phyloP scores from a whole-genome alignment of 2,888 invertebrate genomes.

The Helicoverpa assulta region DNA sequence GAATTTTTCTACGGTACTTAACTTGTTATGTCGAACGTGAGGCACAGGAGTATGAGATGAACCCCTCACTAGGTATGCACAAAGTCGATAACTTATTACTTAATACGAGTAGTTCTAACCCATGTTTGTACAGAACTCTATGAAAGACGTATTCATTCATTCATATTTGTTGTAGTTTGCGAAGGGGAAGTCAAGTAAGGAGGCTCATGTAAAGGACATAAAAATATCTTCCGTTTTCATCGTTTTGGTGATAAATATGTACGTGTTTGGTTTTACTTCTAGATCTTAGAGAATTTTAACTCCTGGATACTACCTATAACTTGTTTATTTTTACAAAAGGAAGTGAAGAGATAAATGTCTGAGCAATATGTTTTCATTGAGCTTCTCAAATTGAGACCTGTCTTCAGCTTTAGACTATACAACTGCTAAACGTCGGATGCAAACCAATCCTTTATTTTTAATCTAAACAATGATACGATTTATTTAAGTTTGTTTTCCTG shows the following conservation, averaged over 20 bases:
- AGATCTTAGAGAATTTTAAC: no score
- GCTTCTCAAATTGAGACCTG: slow-evolving; percentile 27
- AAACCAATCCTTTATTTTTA: slow-evolving; percentile 35
- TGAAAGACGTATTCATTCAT: neutral
- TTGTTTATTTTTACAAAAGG: slow-evolving; percentile 9
- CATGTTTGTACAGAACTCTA: neutral
- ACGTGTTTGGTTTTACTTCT: no score
- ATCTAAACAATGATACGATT: slow-evolving; percentile 23
- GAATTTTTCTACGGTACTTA: neutral
- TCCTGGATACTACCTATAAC: neutral
- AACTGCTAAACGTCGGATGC: slow-evolving; percentile 28
- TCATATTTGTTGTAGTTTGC: slow-evolving; percentile 1
- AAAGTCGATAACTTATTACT: slow-evolving; percentile 14
- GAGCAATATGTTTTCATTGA: slow-evolving; percentile 9
- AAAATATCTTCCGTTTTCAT: neutral
- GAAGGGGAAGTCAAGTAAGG: neutral
- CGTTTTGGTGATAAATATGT: no score
- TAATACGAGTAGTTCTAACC: neutral
- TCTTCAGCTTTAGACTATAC: slow-evolving; percentile 2
- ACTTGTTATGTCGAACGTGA: slow-evolving; percentile 1
- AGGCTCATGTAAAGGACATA: neutral
- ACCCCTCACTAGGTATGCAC: neutral
- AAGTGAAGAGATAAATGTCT: slow-evolving; percentile 8
- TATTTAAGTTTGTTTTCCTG: slow-evolving; percentile 8
- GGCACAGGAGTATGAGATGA: slow-evolving; percentile 1